Evolutionary conservation across 2,113 vertebrate genomes (phyloP).

Genomic region (Hystrix brachyura): DNA sequence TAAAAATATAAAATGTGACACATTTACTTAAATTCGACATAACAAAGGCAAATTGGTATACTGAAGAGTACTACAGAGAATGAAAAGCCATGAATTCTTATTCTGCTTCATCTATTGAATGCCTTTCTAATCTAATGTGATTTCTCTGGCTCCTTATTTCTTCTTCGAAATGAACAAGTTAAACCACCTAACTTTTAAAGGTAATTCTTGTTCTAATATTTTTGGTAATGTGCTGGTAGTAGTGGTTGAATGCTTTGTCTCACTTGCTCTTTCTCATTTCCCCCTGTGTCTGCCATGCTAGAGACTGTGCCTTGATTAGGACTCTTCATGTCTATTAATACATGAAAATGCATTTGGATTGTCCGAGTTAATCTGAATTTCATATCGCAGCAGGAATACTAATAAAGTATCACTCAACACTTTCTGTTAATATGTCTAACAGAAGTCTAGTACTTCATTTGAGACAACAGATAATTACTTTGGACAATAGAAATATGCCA

Average conservation of each 20-base stretch:
- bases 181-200: slow-evolving; percentile 45
- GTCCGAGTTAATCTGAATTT: slow-evolving; percentile 42
- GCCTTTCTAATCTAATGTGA: background rate
- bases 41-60: background rate
- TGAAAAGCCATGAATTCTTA: background rate
- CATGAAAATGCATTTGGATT: slow-evolving; percentile 24
- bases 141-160: background rate
- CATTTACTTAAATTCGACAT: slow-evolving; percentile 9
- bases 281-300: background rate
- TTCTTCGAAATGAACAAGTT: slow-evolving; percentile 15
- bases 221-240: background rate
- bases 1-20: background rate
- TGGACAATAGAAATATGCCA: background rate
- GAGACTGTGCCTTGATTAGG: background rate
- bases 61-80: background rate
- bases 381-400: background rate
- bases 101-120: background rate
- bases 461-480: background rate
- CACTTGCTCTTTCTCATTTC: background rate
- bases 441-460: background rate
- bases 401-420: background rate
- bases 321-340: background rate
- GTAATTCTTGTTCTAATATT: background rate
- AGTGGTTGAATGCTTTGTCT: background rate
- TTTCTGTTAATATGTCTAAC: background rate